Evolutionary conservation across 2,888 invertebrate genomes (phyloP), one percentile per base, ranked within the genome.

Genomic region (Julus scandinavius): DNA sequence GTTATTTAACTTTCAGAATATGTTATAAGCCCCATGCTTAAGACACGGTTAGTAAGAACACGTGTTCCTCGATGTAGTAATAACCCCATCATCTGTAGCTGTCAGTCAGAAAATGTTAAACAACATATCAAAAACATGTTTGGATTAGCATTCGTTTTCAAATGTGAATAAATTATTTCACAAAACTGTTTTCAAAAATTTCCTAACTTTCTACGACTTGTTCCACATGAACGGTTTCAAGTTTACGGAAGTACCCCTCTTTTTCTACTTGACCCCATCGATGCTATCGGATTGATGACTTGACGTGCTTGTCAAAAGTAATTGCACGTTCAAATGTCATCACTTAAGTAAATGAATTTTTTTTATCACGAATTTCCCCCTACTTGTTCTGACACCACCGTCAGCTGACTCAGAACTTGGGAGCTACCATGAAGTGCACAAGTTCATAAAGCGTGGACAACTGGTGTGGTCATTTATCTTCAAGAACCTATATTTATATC

Each of bases 161-260:
- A 72, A 72, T 9, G 20, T n/a, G 20, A 72, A 20, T 20, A 72
- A 38, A 29, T 15, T 13, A 80, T 80, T 17, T 80, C 38, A 20
- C 72, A n/a, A 29, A 29, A 72, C 17, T 72, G 7, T 9, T 20
- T 72, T 6, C 0, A 38, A 38, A 80, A 80, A 20, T 72, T 29
- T 72, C 29, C 29, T 9, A 72, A 72, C 80, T 80, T 80, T 80
- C 80, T 9, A 2, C 13, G 54, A 13, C 1, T 54, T 13, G 54
- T 17, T 17, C 38, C 29, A 11, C 38, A 38, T 0, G 80, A 38
- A 38, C 15, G 80, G 38, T 80, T 80, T 80, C 80, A 80, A 38
- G 80, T 80, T 80, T 80, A 38, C 80, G 38, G 80, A 80, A 80
- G 80, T 80, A 38, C 80, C 80, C 80, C 29, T 38, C 80, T 29